Percentiles rank a stretch among this genome's conserved stretches.
These are phyloP conservation scores for Callocephalon fimbriatum DNA, from an alignment of 2,113 vertebrate species.

Conservation along the genomic window DNA sequence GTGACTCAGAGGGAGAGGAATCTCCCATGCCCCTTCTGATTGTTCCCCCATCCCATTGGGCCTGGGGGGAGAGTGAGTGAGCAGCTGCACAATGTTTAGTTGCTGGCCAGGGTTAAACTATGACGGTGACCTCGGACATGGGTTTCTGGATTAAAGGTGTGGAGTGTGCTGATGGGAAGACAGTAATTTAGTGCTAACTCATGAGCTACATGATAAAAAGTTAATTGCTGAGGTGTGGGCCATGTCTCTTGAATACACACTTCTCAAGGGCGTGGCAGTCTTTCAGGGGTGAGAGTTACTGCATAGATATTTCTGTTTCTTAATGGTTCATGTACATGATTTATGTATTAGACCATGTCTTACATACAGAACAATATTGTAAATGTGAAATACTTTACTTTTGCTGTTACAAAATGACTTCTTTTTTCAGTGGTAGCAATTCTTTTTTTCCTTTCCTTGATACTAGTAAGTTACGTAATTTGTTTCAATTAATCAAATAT, in stretches of 20 bases:
- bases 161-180: not conserved
- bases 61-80: fast-evolving
- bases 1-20: too few relatives aligned
- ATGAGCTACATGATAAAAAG: not conserved
- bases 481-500: not conserved
- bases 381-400: not conserved
- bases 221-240: not conserved
- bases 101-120: not conserved
- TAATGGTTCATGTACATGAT: not conserved
- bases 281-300: not conserved
- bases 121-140: not conserved
- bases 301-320: not conserved
- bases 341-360: not conserved
- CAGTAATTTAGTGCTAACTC: not conserved
- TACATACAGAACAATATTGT: not conserved
- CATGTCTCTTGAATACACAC: not conserved
- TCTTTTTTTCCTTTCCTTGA: not conserved
- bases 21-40: not conserved
- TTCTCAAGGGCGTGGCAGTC: not conserved
- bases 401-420: not conserved
- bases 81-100: not conserved
- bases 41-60: fast-evolving
- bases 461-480: not conserved
- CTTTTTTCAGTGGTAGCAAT: not conserved
- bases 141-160: not conserved